A percentile compares a stretch with the other conserved stretches of the same genome.
Conservation (phyloP, 1,140 invertebrate genomes). For the Linepithema humile region DNA sequence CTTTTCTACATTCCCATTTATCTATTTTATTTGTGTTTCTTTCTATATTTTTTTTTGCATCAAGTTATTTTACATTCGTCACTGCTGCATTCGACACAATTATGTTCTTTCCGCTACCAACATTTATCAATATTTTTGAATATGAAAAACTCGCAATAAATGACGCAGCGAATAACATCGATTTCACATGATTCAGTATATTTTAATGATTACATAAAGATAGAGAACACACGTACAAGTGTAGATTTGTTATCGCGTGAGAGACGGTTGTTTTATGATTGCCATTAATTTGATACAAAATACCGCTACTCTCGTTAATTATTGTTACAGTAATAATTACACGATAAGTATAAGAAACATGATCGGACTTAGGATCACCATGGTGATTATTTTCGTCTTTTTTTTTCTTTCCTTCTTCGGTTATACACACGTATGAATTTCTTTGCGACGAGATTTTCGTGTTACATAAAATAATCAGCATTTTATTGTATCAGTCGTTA, state of each 20-base stretch:
- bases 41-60: neutral
- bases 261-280: neutral
- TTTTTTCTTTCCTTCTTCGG: neutral
- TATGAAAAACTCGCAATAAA: neutral
- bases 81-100: neutral
- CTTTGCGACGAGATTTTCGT: neutral
- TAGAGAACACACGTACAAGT: neutral
- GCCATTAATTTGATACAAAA: neutral
- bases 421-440: neutral
- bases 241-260: neutral
- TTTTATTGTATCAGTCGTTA: neutral
- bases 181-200: neutral
- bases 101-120: neutral
- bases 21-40: neutral
- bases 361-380: neutral
- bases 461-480: neutral
- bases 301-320: neutral
- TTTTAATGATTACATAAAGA: neutral
- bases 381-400: neutral
- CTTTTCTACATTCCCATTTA: neutral
- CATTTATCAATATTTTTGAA: neutral
- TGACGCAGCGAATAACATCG: neutral
- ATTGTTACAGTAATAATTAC: constrained; percentile 1
- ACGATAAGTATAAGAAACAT: constrained; percentile 21
- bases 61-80: no score